Evolutionary conservation across 2,888 invertebrate species (phyloP).

Genomic region (Diplazon laetatorius): DNA sequence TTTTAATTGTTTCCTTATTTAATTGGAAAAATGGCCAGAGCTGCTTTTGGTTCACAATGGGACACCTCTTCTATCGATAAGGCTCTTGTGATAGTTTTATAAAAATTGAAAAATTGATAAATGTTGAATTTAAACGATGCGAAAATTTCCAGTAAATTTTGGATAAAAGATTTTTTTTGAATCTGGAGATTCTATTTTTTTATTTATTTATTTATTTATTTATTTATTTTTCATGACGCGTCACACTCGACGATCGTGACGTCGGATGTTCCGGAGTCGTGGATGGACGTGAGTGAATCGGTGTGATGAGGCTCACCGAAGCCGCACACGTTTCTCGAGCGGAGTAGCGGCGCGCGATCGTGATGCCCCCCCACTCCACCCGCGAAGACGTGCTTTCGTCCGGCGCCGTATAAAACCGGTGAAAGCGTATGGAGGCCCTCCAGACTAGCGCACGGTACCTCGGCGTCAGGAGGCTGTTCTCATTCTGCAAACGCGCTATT

Average conservation of each 20-base stretch:
- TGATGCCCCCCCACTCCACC: conserved; percentile 46
- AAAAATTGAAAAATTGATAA: too few species aligned
- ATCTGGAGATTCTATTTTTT: too few species aligned
- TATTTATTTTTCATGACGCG: conserved; percentile 14
- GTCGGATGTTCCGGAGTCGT: conserved; percentile 2
- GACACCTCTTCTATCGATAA: too few species aligned
- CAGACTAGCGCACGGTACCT: conserved; percentile 80
- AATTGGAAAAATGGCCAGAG: too few species aligned
- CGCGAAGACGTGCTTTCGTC: conserved; percentile 78
- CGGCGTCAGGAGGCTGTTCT: conserved; percentile 77
- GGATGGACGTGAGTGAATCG: conserved; percentile 27
- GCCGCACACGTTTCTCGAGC: conserved; percentile 43
- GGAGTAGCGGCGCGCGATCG: too few species aligned
- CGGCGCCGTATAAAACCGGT: conserved; percentile 81
- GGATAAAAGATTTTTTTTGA: too few species aligned
- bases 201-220: too few species aligned
- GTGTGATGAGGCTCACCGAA: conserved; percentile 28
- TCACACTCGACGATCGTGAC: conserved; percentile 21
- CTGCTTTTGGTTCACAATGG: too few species aligned
- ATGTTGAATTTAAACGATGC: too few species aligned
- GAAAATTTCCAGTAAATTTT: too few species aligned
- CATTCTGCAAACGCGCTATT: conserved; percentile 50
- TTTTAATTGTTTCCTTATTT: too few species aligned
- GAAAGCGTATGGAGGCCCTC: conserved; percentile 81
- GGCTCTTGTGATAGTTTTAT: too few species aligned